Conservation (phyloP, 2,113 vertebrate genomes). For the Tupaia tana region DNA sequence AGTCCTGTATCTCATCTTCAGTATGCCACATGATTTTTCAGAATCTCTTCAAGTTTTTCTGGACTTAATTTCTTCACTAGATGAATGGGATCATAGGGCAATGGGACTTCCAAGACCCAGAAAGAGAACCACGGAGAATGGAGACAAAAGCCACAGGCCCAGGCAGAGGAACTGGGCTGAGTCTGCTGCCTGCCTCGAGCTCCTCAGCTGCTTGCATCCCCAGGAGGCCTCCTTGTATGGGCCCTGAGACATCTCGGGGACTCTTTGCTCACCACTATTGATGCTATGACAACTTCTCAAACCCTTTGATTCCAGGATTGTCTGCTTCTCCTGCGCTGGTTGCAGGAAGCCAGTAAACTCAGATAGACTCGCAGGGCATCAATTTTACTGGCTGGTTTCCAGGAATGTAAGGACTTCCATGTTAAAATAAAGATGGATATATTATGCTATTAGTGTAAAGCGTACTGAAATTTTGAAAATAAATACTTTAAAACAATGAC, state of each 20-base stretch:
- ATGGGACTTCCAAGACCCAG: background rate
- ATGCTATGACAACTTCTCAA: background rate
- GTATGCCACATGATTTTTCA: background rate
- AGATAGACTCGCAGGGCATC: background rate
- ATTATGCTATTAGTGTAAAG: background rate
- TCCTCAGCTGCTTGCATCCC: background rate
- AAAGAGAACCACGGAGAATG: background rate
- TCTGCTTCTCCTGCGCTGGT: background rate
- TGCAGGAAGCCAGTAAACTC: background rate
- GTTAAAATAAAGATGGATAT: background rate
- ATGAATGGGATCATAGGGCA: background rate
- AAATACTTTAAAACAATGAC: background rate
- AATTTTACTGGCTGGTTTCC: background rate
- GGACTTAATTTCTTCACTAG: background rate
- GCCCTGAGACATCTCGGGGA: no score
- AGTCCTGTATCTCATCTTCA: background rate
- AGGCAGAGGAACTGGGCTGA: background rate
- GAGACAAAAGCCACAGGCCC: background rate
- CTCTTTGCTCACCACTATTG: background rate
- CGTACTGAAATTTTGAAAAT: background rate
- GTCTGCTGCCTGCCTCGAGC: background rate
- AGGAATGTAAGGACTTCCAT: background rate
- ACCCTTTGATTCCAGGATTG: background rate
- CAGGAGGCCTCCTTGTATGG: accelerated
- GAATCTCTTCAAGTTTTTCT: background rate